phyloP scores from a whole-genome alignment of 2,888 invertebrate species.

The Dryomyza anilis region DNA sequence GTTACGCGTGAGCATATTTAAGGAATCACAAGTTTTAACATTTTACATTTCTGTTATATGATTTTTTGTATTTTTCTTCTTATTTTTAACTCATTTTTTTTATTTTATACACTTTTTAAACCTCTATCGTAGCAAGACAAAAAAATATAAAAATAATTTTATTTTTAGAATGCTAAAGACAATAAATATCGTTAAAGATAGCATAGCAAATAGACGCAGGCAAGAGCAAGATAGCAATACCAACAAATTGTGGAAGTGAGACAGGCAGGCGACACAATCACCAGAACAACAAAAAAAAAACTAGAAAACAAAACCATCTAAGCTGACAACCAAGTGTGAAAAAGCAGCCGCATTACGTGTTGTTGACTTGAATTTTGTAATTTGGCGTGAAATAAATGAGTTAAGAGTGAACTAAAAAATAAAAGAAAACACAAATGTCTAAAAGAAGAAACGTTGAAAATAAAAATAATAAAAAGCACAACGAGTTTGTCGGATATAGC shows the following conservation, averaged over 20 bases:
- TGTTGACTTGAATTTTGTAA: constrained; percentile 32
- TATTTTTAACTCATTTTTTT: not conserved
- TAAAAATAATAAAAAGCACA: not conserved
- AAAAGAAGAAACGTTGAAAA: not conserved
- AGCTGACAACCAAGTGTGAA: constrained; percentile 26
- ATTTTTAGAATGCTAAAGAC: no score
- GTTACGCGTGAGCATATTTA: constrained; percentile 31
- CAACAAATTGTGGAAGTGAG: not conserved
- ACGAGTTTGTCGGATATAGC: not conserved
- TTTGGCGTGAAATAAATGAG: constrained; percentile 27
- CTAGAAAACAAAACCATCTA: constrained; percentile 2
- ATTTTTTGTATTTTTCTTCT: not conserved
- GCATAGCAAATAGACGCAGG: not conserved
- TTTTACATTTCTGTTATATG: constrained; percentile 19
- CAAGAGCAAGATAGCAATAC: not conserved
- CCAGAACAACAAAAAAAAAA: not conserved
- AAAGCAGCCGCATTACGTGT: constrained; percentile 27
- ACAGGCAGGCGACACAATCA: not conserved
- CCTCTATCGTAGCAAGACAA: no score
- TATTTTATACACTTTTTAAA: not conserved
- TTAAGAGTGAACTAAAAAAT: not conserved
- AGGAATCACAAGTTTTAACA: constrained; percentile 28
- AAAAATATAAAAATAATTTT: no score
- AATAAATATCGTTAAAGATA: not conserved
- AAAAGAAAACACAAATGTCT: not conserved